A percentile compares a stretch with the other conserved stretches of the same genome.
Conservation (phyloP, 2,113 vertebrate species). For the Forbesichthys agassizii region DNA sequence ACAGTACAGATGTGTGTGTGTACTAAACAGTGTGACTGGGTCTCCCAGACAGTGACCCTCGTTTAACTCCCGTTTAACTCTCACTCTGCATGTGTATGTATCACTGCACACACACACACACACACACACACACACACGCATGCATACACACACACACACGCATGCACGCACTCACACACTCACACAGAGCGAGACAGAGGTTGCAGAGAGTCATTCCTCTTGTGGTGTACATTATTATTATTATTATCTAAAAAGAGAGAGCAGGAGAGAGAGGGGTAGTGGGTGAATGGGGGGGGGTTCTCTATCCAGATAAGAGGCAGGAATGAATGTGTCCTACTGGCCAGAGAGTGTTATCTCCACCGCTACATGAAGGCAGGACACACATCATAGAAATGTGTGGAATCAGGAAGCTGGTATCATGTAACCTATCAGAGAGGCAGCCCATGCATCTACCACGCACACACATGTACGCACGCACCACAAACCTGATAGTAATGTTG, state of each 20-base stretch:
- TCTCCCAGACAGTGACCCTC: background rate
- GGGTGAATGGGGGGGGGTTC: background rate
- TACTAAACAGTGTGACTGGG: conserved; percentile 5
- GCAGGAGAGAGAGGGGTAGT: background rate
- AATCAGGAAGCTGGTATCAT: conserved; percentile 59
- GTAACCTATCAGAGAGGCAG: conserved; percentile 48
- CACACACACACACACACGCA: conserved; percentile 4
- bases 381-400: conserved; percentile 74
- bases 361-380: conserved; percentile 60
- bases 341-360: conserved; percentile 63
- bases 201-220: conserved; percentile 37
- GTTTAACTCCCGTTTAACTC: background rate
- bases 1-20: no score
- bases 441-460: background rate
- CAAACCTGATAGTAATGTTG: background rate
- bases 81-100: conserved; percentile 14
- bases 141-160: background rate
- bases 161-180: conserved; percentile 3
- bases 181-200: conserved; percentile 6
- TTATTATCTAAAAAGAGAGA: conserved; percentile 38
- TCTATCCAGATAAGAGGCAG: conserved; percentile 73
- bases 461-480: background rate
- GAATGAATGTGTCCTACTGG: conserved; percentile 74
- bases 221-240: conserved; percentile 40
- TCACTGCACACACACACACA: conserved; percentile 26